A percentile compares a stretch with the other conserved stretches of the same genome.
Evolutionary conservation across 2,113 vertebrate genomes (phyloP).

Genomic region (Callionymus lyra): DNA sequence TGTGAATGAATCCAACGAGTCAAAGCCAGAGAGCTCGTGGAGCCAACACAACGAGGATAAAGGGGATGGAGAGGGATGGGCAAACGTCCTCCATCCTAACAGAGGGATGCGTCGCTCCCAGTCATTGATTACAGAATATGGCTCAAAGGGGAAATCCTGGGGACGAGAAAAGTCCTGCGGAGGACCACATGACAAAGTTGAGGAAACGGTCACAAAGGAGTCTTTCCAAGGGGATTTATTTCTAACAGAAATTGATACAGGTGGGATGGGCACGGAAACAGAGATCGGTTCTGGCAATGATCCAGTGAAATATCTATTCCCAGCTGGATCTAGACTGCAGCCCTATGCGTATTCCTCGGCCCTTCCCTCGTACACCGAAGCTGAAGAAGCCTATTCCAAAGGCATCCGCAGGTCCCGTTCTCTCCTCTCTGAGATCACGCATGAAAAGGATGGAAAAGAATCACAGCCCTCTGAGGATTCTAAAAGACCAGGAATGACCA

Average conservation of each 20-base stretch:
- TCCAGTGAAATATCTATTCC: constrained; percentile 58
- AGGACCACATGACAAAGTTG: constrained; percentile 18
- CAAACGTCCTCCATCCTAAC: constrained; percentile 44
- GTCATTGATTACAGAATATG: constrained; percentile 63
- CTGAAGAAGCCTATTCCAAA: constrained; percentile 56
- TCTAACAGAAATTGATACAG: constrained; percentile 68
- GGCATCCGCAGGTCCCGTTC: constrained; percentile 60
- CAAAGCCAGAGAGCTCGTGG: constrained; percentile 48
- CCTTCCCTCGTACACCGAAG: constrained; percentile 50
- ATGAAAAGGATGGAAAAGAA: constrained; percentile 35
- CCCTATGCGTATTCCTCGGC: constrained; percentile 44
- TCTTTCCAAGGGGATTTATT: constrained; percentile 65
- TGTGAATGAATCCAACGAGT: constrained; percentile 45
- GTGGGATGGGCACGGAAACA: constrained; percentile 28
- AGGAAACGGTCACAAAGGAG: constrained; percentile 30
- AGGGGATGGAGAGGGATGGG: constrained; percentile 43
- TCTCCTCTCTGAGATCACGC: constrained; percentile 54
- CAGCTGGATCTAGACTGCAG: constrained; percentile 51
- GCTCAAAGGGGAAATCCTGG: constrained; percentile 48
- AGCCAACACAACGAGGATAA: constrained; percentile 35
- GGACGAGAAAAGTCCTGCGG: constrained; percentile 33
- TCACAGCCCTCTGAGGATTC: constrained; percentile 21
- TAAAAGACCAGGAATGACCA: constrained; percentile 54
- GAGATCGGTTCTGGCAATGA: constrained; percentile 42
- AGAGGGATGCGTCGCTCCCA: constrained; percentile 64